Percentiles rank a stretch among this genome's conserved stretches.
phyloP scores from a whole-genome alignment of 2,113 vertebrate species.

The Lucifuga dentata region DNA sequence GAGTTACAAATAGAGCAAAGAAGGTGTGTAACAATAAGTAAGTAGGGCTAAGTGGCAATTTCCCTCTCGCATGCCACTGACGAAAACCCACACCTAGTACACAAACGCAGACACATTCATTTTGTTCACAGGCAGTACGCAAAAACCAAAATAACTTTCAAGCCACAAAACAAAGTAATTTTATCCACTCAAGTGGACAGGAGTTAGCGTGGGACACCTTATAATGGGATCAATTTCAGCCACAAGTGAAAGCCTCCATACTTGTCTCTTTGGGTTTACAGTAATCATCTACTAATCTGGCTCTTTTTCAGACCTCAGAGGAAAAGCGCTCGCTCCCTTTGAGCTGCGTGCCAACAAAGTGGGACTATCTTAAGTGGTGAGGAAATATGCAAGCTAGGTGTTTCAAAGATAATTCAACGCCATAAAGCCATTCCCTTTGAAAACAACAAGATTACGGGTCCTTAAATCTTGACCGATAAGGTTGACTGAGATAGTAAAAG shows the following conservation, averaged over 20 bases:
- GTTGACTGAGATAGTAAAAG: conserved; percentile 63
- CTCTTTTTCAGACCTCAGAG: conserved; percentile 38
- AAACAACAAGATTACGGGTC: conserved; percentile 65
- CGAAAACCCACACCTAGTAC: not conserved
- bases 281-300: conserved; percentile 66
- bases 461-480: conserved; percentile 74
- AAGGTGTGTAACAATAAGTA: not conserved
- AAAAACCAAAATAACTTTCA: conserved; percentile 23
- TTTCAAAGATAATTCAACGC: conserved; percentile 72
- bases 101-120: not conserved
- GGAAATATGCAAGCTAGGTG: conserved; percentile 72
- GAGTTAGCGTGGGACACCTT: not conserved
- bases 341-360: conserved; percentile 60
- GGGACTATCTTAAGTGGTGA: conserved; percentile 58
- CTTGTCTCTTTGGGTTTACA: conserved; percentile 51
- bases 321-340: conserved; percentile 48
- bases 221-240: conserved; percentile 34
- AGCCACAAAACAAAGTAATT: conserved; percentile 15
- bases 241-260: conserved; percentile 52
- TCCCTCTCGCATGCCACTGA: not conserved
- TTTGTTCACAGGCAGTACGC: not conserved
- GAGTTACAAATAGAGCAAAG: not conserved
- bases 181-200: conserved; percentile 25
- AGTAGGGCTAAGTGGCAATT: not conserved
- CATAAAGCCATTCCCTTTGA: conserved; percentile 77